phyloP scores from a whole-genome alignment of 2,797 vertebrate genomes.

The Pristis pectinata region DNA sequence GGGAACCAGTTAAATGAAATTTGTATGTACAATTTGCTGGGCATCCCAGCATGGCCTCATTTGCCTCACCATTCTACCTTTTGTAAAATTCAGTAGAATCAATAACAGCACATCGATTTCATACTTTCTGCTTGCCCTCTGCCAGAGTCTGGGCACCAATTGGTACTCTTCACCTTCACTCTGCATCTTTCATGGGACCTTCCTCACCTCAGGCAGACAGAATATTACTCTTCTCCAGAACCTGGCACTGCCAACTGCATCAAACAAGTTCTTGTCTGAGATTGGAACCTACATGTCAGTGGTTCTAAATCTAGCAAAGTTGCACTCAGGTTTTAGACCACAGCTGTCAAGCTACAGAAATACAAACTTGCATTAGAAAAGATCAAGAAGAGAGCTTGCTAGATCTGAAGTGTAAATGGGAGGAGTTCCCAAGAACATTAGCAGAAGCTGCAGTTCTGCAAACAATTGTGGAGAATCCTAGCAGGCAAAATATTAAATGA shows the following conservation, averaged over 20 bases:
- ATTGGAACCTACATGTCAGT: too few relatives aligned
- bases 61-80: neutral
- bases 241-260: too few relatives aligned
- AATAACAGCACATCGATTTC: neutral
- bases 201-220: too few relatives aligned
- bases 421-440: neutral
- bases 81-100: neutral
- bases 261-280: too few relatives aligned
- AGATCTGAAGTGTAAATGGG: neutral
- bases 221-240: too few relatives aligned
- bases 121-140: neutral
- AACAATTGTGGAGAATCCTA: neutral
- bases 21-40: neutral
- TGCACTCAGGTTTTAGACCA: too few relatives aligned
- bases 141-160: neutral
- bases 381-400: neutral
- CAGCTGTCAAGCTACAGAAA: neutral
- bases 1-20: neutral
- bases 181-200: neutral
- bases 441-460: neutral
- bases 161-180: neutral
- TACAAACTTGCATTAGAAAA: neutral
- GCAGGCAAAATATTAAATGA: neutral
- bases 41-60: neutral
- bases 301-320: too few relatives aligned